Conservation (phyloP, 2,888 invertebrate species). For the Ormyrus thymus region DNA sequence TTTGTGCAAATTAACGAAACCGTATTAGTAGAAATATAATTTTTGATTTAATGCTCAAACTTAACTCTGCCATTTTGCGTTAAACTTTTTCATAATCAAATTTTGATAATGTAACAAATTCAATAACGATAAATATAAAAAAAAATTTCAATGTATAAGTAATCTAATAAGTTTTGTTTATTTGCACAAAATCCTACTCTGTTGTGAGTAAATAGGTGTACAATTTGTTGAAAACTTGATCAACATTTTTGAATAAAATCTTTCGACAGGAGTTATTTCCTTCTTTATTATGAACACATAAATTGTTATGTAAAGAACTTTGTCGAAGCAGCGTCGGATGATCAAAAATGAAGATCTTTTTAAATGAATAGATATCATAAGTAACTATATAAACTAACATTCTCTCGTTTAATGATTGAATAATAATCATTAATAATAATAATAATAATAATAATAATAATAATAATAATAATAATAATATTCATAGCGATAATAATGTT, state of each 20-base stretch:
- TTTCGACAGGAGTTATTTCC: conserved; percentile 48
- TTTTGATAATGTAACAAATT: conserved; percentile 16
- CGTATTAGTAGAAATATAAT: conserved; percentile 26
- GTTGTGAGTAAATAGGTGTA: conserved; percentile 41
- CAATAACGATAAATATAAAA: not conserved
- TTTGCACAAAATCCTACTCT: conserved; percentile 51
- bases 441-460: conserved; percentile 52
- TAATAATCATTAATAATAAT: conserved; percentile 55
- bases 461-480: conserved; percentile 51
- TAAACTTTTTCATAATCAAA: conserved; percentile 13
- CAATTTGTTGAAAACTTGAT: conserved; percentile 42
- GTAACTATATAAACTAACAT: conserved; percentile 70
- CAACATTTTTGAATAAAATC: conserved; percentile 49
- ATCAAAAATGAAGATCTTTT: conserved; percentile 55
- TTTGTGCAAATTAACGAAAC: conserved; percentile 52
- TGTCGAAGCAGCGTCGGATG: conserved; percentile 45
- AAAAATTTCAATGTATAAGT: conserved; percentile 10
- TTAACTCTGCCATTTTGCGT: conserved; percentile 21
- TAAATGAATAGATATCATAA: conserved; percentile 59
- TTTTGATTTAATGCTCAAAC: conserved; percentile 49
- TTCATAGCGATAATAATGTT: conserved; percentile 64
- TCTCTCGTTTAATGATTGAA: conserved; percentile 63
- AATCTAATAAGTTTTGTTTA: conserved; percentile 31
- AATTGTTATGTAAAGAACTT: conserved; percentile 46
- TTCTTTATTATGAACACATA: conserved; percentile 55